Conservation (phyloP, 2,888 invertebrate species). For the Leptopilina drosophilae region DNA sequence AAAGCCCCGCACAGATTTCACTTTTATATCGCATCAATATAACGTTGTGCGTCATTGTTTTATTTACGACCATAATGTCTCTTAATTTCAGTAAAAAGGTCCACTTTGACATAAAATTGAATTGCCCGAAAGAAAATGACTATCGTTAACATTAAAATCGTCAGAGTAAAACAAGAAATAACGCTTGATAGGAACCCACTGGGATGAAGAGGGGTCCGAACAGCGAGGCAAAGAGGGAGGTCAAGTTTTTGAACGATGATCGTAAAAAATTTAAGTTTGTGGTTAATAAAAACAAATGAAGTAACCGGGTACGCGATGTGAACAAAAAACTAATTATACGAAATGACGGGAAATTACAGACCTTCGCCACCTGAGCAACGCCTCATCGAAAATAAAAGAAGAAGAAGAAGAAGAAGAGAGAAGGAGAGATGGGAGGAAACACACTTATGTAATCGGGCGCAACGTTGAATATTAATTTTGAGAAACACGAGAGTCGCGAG, state of each 20-base stretch:
- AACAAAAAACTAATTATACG: slow-evolving; percentile 70
- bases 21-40: neutral
- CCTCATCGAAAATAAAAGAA: slow-evolving; percentile 47
- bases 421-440: slow-evolving; percentile 3
- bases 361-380: slow-evolving; percentile 48
- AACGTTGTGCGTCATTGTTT: neutral
- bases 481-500: slow-evolving; percentile 18
- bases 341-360: slow-evolving; percentile 68
- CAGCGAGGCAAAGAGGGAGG: neutral
- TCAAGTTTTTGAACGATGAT: slow-evolving; percentile 9
- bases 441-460: slow-evolving; percentile 23
- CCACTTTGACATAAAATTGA: slow-evolving; percentile 15
- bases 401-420: slow-evolving; percentile 29
- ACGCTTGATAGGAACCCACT: neutral
- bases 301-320: slow-evolving; percentile 46
- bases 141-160: slow-evolving; percentile 17
- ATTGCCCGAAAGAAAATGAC: neutral
- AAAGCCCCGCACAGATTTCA: neutral
- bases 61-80: neutral
- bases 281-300: slow-evolving; percentile 40
- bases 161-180: slow-evolving; percentile 3
- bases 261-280: slow-evolving; percentile 46
- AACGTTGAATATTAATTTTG: slow-evolving; percentile 33
- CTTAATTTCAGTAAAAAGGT: neutral
- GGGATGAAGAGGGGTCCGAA: neutral